phyloP scores from a whole-genome alignment of 2,797 vertebrate genomes.

The Xenopus petersii region DNA sequence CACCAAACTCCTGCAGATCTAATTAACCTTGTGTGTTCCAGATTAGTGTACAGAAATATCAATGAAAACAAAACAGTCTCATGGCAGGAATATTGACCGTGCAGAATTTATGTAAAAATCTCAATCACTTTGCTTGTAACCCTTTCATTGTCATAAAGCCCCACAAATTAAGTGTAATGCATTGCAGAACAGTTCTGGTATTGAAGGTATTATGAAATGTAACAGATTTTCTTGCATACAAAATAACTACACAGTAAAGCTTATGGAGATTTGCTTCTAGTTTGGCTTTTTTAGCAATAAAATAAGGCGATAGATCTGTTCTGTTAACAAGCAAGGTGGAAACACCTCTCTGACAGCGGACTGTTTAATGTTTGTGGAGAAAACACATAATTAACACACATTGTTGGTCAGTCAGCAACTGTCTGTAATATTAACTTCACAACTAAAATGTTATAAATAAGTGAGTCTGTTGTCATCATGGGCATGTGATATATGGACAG shows the following conservation, averaged over 20 bases:
- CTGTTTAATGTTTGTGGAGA: background rate
- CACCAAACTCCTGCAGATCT: constrained; percentile 82
- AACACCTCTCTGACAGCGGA: background rate
- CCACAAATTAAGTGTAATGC: background rate
- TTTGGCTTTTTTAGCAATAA: background rate
- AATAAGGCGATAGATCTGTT: background rate
- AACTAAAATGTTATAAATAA: background rate
- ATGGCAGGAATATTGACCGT: background rate
- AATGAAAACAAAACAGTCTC: background rate
- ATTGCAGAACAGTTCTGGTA: background rate
- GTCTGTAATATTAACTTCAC: background rate
- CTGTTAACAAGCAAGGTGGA: background rate
- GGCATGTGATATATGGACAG: background rate
- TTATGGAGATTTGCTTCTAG: background rate
- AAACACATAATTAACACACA: background rate
- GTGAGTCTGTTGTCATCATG: background rate
- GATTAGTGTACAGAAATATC: constrained; percentile 32
- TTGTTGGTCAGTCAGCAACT: background rate
- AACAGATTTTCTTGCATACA: no score
- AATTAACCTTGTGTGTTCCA: constrained; percentile 74
- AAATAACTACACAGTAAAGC: background rate
- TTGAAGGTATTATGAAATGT: background rate
- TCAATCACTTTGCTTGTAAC: background rate
- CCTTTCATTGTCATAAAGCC: background rate
- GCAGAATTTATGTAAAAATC: background rate